A percentile compares a stretch with the other conserved stretches of the same genome.
These are phyloP conservation scores for Botia kubotai DNA, from an alignment of 2,797 vertebrate species.

Conservation along the genomic window DNA sequence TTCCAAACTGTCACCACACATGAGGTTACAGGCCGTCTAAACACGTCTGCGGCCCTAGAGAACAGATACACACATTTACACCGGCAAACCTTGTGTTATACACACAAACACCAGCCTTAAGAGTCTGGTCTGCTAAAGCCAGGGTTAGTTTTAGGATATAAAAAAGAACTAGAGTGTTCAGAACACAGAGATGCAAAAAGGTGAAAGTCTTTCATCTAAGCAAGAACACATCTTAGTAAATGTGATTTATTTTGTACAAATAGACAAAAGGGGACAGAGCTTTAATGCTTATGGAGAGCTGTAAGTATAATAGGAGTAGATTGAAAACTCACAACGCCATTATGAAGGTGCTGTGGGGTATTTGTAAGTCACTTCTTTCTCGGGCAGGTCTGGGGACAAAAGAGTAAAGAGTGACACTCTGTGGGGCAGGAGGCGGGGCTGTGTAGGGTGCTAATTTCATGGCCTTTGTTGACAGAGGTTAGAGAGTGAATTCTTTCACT, in stretches of 20 bases:
- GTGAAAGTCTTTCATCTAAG: constrained; percentile 3
- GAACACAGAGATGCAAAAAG: constrained; percentile 4
- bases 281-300: neutral
- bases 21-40: constrained; percentile 64
- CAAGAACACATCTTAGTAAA: neutral
- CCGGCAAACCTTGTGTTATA: constrained; percentile 53
- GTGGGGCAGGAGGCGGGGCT: constrained; percentile 75
- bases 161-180: constrained; percentile 15
- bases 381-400: constrained; percentile 80
- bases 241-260: neutral
- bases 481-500: constrained; percentile 86
- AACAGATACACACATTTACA: constrained; percentile 51
- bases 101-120: constrained; percentile 33
- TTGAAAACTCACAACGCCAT: neutral
- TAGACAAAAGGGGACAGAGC: neutral
- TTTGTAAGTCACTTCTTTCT: constrained; percentile 60
- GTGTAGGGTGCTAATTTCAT: constrained; percentile 86
- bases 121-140: constrained; percentile 7
- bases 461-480: constrained; percentile 88
- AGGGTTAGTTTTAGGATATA: constrained; percentile 46
- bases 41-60: constrained; percentile 49
- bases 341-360: constrained; percentile 12
- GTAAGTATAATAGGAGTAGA: neutral
- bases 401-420: constrained; percentile 84
- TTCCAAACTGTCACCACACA: constrained; percentile 68